These are phyloP conservation scores for Crotalus horridus DNA, from an alignment of 2,113 vertebrate genomes.

Conservation along the genomic window DNA sequence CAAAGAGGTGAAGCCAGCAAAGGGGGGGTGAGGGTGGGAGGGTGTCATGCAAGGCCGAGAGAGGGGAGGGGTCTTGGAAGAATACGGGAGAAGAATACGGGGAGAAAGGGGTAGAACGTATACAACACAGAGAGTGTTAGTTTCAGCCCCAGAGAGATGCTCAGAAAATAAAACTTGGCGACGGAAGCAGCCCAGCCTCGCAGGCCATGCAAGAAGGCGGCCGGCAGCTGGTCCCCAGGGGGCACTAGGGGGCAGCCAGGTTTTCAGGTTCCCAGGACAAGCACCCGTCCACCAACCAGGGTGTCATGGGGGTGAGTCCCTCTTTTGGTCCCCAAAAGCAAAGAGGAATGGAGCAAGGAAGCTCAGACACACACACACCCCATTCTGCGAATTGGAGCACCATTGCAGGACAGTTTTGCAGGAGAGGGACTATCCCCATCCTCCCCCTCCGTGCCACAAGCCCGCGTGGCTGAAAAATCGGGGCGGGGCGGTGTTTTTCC, in stretches of 20 bases:
- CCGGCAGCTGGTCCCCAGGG: slow-evolving; percentile 18
- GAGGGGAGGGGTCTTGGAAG: background rate
- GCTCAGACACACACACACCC: background rate
- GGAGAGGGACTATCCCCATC: background rate
- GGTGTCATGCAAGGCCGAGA: slow-evolving; percentile 50
- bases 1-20: slow-evolving; percentile 2
- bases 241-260: slow-evolving; percentile 28
- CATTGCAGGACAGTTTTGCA: background rate
- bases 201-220: slow-evolving; percentile 59
- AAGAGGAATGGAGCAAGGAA: background rate
- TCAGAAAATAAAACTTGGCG: slow-evolving; percentile 24
- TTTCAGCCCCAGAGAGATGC: slow-evolving; percentile 50
- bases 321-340: background rate
- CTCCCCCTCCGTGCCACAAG: background rate
- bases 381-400: background rate
- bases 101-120: slow-evolving; percentile 26
- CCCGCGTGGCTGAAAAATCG: background rate
- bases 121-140: slow-evolving; percentile 65
- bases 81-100: background rate
- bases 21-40: background rate
- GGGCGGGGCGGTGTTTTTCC: background rate
- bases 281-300: background rate
- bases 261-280: background rate
- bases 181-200: slow-evolving; percentile 20
- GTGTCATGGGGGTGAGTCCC: background rate